Evolutionary conservation across 2,113 vertebrate genomes (phyloP), one percentile per base, ranked within the genome.

Genomic region (Corvus hawaiiensis): DNA sequence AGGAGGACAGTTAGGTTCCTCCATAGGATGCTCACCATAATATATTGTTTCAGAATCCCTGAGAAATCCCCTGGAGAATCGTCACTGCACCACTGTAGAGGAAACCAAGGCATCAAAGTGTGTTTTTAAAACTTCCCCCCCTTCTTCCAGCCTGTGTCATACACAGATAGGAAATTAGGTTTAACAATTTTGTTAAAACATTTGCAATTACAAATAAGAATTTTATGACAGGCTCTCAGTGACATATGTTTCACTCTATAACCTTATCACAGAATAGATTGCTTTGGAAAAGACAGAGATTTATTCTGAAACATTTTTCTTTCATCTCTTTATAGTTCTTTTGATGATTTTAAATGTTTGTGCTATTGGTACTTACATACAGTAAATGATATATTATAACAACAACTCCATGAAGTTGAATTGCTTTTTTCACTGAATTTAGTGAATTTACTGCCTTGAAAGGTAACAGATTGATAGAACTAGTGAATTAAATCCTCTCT

Each of bases 391-490:
- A 90, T 96, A 97, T 97, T 97, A 92, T 80, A 90, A 89, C 86
- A 90, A 92, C 96, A 84, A 72, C 91, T 92, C 30, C 91, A 75
- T 56, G 93, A 97, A 97, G 93, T 92, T 92, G 97, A 97, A 97
- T 97, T 96, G 90, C 91, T 96, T 97, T 82, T 92, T 97, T 95
- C 84, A 92, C 95, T 83, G 90, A 94, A 86, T 83, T 94, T 96
- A 84, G 91, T 86, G 95, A 92, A 97, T 97, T 94, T 96, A 93
- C 92, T 96, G 89, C 88, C 88, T 96, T 94, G 95, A 97, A 97
- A 97, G 97, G 96, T 88, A 96, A 93, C 94, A 96, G 96, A 98
- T 95, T 97, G 97, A 96, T 93, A 97, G 90, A 73, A 77, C 71
- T 64, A 90, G 92, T 96, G 85, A 91, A 73, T 48, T 96, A 95